These are phyloP conservation scores for Cephalotes varians DNA, from an alignment of 2,888 invertebrate species.

Conservation along the genomic window DNA sequence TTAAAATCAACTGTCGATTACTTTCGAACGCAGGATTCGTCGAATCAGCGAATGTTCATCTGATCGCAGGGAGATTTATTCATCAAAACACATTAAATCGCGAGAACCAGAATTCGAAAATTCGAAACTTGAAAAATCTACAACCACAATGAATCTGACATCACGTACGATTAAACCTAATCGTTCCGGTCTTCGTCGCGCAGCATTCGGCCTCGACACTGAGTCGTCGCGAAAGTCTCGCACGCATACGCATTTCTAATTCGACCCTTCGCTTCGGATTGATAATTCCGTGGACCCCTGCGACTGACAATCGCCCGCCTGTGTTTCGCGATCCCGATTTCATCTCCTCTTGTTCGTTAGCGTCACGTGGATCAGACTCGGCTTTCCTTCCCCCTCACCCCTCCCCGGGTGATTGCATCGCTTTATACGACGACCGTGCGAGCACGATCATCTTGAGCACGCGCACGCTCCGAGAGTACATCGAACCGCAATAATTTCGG, in stretches of 20 bases:
- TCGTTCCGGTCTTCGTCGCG: too few relatives aligned
- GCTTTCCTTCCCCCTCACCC: too few relatives aligned
- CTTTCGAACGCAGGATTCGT: neutral
- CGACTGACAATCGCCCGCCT: conserved; percentile 67
- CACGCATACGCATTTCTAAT: conserved; percentile 21
- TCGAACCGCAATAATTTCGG: conserved; percentile 75
- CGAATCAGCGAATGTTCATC: neutral
- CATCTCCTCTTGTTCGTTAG: conserved; percentile 56
- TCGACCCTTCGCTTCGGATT: conserved; percentile 50
- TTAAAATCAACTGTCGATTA: neutral
- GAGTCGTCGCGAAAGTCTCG: neutral
- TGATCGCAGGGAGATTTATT: neutral
- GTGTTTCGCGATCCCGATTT: conserved; percentile 48
- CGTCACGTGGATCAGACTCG: conserved; percentile 38
- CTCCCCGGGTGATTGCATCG: conserved; percentile 24
- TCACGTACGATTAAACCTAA: too few relatives aligned
- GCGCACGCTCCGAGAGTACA: conserved; percentile 17
- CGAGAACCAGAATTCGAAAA: neutral
- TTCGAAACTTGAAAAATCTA: too few relatives aligned
- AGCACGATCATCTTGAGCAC: conserved; percentile 66
- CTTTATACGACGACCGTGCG: conserved; percentile 47
- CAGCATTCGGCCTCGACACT: neutral
- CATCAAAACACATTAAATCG: neutral
- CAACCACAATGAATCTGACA: too few relatives aligned
- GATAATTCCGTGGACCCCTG: conserved; percentile 42